phyloP scores from a whole-genome alignment of 2,888 invertebrate genomes.

The Pandemis heparana region DNA sequence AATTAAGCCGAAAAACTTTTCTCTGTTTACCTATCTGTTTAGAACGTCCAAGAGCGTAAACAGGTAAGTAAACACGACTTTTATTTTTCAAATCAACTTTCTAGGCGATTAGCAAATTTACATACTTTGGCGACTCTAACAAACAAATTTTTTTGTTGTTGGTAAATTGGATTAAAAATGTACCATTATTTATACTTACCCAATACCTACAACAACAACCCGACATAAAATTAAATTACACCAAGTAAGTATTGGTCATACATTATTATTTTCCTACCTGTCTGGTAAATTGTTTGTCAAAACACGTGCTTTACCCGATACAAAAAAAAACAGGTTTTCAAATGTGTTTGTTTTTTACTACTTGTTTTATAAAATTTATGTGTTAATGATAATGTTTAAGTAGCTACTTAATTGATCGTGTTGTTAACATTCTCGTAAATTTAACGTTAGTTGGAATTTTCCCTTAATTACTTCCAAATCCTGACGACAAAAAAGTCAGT shows the following conservation, averaged over 20 bases:
- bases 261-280: background rate
- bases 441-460: background rate
- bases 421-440: background rate
- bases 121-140: too few relatives aligned
- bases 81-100: too few relatives aligned
- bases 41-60: too few relatives aligned
- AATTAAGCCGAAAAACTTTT: too few relatives aligned
- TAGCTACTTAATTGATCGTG: background rate
- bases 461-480: background rate
- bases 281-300: constrained; percentile 2
- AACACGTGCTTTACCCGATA: constrained; percentile 8
- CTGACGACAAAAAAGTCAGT: background rate
- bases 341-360: constrained; percentile 18
- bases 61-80: too few relatives aligned
- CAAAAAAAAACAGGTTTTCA: constrained; percentile 11
- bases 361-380: background rate
- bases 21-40: too few relatives aligned
- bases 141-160: too few relatives aligned
- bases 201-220: background rate
- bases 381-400: background rate
- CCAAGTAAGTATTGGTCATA: background rate
- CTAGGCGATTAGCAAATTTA: too few relatives aligned
- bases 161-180: background rate
- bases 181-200: background rate
- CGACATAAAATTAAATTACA: background rate